Base-by-base conservation (phyloP, 1,140 invertebrate species). In the Planococcus citri region DNA sequence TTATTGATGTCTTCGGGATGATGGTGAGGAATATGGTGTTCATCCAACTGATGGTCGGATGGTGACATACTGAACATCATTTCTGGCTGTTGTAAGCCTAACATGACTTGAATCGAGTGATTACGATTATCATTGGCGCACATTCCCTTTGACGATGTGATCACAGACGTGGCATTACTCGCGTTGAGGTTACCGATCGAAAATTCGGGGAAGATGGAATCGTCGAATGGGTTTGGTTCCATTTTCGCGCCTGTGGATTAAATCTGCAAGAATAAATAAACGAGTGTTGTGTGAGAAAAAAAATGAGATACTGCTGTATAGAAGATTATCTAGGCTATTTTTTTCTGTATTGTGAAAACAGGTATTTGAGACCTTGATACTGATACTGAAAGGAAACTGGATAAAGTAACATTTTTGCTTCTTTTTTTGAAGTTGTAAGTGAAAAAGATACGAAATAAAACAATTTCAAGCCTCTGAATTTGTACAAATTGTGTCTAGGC, bases 1-100 rank as follows among this genome's bases (percentile, higher is more conserved):
- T 64, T 64, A 17, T 27, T 64, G 10, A 64, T 64, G 22, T 64
- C 60, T 64, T 64, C 60, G 60, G 22, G 2, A 64, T 64, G 60
- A 27, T 64, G 60, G 9, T 64, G 60, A 24, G 22, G 2, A 10
- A 64, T 25, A 25, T 64, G 60, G 20, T 64, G 60, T 14, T 64
- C 60, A 64, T 64, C 60, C 14, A 64, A 10, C 20, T 64, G 60
- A 17, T 64, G 60, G 24, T 64, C 60, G 3, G 60, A 64, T 25
- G 60, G 60, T 17, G 60, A 64, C 21, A 64, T 64, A 25, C 60
- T 64, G 22, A 64, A 64, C 25, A 64, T 64, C 60, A 64, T 64
- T 10, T 64, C 60, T 1, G 21, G 60, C 25, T 64, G 60, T 27
- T 64, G 60, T 9, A 64, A 21, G 17, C 60, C 60, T 14, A 64